These are phyloP conservation scores for Coptotermes formosanus DNA, from an alignment of 1,140 invertebrate species.

Conservation along the genomic window DNA sequence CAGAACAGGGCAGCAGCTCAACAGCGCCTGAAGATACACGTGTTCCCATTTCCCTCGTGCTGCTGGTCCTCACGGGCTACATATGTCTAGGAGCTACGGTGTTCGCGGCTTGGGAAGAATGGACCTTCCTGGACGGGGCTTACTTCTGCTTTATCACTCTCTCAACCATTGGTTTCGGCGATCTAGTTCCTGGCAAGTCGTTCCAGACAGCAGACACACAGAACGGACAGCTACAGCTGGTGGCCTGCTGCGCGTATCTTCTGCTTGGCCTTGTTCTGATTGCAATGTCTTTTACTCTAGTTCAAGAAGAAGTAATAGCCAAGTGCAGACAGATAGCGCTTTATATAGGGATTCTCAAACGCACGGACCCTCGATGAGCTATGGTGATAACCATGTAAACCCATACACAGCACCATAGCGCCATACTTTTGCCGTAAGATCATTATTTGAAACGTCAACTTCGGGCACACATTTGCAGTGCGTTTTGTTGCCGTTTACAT, in stretches of 20 bases:
- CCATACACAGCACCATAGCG: neutral
- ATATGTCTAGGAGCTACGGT: conserved; percentile 68
- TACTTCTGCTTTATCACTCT: conserved; percentile 89
- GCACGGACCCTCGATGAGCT: conserved; percentile 16
- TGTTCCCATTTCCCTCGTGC: conserved; percentile 69
- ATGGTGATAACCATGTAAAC: neutral
- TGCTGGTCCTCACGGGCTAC: conserved; percentile 67
- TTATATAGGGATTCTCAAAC: conserved; percentile 53
- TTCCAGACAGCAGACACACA: conserved; percentile 56
- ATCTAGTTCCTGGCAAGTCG: conserved; percentile 67
- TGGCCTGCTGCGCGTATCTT: conserved; percentile 82
- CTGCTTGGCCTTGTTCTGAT: conserved; percentile 84
- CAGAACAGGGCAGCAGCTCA: conserved; percentile 33
- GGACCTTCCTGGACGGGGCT: conserved; percentile 78
- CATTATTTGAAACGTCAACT: too few species aligned
- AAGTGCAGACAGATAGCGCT: conserved; percentile 68
- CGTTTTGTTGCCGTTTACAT: neutral
- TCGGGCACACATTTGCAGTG: neutral
- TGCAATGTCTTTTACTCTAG: conserved; percentile 89
- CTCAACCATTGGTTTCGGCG: conserved; percentile 83
- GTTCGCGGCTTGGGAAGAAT: conserved; percentile 71
- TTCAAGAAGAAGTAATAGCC: conserved; percentile 84
- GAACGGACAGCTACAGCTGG: conserved; percentile 63
- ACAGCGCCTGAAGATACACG: conserved; percentile 44
- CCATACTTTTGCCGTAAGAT: neutral